Conservation (phyloP, 2,113 vertebrate genomes). For the Pampusana beccarii region DNA sequence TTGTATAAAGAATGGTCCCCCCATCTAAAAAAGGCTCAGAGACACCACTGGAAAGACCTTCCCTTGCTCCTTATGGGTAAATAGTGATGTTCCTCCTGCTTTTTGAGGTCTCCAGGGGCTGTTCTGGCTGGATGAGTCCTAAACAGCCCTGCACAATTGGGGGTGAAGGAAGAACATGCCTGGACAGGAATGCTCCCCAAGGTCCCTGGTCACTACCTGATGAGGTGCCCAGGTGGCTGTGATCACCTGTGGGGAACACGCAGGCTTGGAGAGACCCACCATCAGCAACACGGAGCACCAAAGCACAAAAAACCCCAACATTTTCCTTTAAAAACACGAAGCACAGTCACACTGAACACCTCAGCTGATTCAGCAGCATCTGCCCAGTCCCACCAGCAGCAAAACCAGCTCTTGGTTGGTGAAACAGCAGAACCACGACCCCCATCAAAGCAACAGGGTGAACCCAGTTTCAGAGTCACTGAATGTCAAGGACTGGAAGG, state of each 20-base stretch:
- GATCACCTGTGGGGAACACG: rapidly evolving
- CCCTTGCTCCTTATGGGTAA: not conserved
- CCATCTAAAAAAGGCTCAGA: not conserved
- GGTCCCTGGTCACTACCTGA: rapidly evolving
- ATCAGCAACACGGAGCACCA: not conserved
- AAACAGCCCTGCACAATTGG: no score
- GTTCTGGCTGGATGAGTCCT: no score
- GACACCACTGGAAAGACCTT: not conserved
- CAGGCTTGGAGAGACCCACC: not conserved
- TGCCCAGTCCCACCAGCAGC: no score
- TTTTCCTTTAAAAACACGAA: not conserved
- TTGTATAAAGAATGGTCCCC: not conserved
- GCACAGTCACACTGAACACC: not conserved
- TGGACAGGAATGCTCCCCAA: no score
- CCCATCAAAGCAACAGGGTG: not conserved
- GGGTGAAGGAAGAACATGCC: rapidly evolving
- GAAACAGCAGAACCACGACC: not conserved
- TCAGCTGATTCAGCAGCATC: rapidly evolving
- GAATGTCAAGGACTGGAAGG: no score
- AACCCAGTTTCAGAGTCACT: not conserved
- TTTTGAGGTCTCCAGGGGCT: not conserved
- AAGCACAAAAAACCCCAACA: rapidly evolving
- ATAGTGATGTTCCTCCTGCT: rapidly evolving
- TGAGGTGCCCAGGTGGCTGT: not conserved
- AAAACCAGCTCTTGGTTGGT: not conserved